A percentile compares a stretch with the other conserved stretches of the same genome.
Conservation (phyloP, 30 jellyfish, hydroid and myxozoan genomes). For the Turritopsis dohrnii region DNA sequence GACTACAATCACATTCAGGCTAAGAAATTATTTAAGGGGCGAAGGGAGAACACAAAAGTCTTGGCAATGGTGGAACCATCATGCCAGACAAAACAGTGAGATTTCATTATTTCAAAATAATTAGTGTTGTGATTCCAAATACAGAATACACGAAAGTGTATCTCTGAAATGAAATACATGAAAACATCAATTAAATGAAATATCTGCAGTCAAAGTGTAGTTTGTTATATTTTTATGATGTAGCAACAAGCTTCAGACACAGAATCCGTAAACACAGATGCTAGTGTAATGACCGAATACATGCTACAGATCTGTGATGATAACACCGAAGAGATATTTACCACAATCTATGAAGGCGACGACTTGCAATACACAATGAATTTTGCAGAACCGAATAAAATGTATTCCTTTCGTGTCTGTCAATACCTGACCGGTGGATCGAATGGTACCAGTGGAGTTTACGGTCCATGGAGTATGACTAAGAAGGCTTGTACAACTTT, state of each 20-base stretch:
- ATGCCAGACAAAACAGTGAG: too few species aligned
- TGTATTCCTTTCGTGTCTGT: slow-evolving; percentile 83
- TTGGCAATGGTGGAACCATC: too few species aligned
- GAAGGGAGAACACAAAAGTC: too few species aligned
- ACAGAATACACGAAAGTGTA: too few species aligned
- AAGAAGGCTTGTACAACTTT: slow-evolving; percentile 90
- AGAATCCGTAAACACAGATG: slow-evolving; percentile 88
- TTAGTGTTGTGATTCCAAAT: too few species aligned
- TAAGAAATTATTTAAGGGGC: too few species aligned
- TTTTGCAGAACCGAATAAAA: slow-evolving; percentile 61
- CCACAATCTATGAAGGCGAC: slow-evolving; percentile 81
- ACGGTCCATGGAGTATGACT: slow-evolving; percentile 92
- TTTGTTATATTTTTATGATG: neutral
- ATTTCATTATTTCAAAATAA: too few species aligned
- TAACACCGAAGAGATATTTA: slow-evolving; percentile 44
- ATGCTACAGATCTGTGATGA: slow-evolving; percentile 51
- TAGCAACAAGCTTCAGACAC: slow-evolving; percentile 66
- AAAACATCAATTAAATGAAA: too few species aligned
- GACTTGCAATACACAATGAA: slow-evolving; percentile 76
- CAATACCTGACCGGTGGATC: slow-evolving; percentile 31
- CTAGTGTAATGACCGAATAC: slow-evolving; percentile 52
- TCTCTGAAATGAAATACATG: too few species aligned
- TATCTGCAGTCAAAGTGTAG: too few species aligned
- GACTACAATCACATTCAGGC: too few species aligned
- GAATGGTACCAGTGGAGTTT: slow-evolving; percentile 43